Evolutionary conservation across 1,140 invertebrate genomes (phyloP).

Genomic region (Drosophila albomicans): DNA sequence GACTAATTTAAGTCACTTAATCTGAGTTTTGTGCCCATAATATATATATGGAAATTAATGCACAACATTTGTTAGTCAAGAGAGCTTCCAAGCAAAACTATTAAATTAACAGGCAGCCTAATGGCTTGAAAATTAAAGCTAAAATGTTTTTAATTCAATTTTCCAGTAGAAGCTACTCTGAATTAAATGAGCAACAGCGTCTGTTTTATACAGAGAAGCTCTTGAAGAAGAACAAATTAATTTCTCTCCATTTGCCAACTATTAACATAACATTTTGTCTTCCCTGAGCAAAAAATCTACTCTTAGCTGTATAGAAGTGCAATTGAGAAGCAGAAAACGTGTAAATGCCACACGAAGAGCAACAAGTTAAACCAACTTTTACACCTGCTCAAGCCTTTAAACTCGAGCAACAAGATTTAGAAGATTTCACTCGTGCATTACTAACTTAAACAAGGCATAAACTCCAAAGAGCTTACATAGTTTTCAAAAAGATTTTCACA

Average conservation of each 20-base stretch:
- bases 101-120: too few relatives aligned
- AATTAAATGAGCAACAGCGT: too few relatives aligned
- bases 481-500: constrained; percentile 1
- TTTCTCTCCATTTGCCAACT: neutral
- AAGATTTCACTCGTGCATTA: neutral
- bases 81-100: too few relatives aligned
- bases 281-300: neutral
- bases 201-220: neutral
- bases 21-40: too few relatives aligned
- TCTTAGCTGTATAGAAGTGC: neutral
- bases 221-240: neutral
- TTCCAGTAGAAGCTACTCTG: too few relatives aligned
- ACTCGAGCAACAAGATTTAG: neutral
- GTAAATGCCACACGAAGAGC: neutral
- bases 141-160: too few relatives aligned
- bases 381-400: neutral
- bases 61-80: too few relatives aligned
- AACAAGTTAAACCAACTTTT: neutral
- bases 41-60: too few relatives aligned
- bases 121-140: too few relatives aligned
- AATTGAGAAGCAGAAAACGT: neutral
- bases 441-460: constrained; percentile 1
- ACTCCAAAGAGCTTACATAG: neutral
- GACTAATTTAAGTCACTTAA: too few relatives aligned
- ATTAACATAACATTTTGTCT: neutral